Base-by-base conservation (phyloP, 2,888 invertebrate genomes). In the Pandemis heparana region DNA sequence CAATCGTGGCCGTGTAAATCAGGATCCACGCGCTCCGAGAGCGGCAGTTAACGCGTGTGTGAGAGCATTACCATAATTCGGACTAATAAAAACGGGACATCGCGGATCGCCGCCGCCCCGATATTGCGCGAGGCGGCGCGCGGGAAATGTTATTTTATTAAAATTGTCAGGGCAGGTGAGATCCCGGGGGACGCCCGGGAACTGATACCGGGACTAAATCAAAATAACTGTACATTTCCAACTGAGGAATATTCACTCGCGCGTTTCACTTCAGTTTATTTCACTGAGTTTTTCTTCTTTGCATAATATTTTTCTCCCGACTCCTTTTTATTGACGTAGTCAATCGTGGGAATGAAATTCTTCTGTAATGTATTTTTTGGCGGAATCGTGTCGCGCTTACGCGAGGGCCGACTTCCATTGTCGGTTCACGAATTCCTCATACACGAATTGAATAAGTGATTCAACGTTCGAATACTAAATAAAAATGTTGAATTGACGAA, bases 141-240 rank as follows among this genome's bases (percentile, higher is more conserved):
- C 71, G 72, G 78, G 79, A 85, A 86, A 87, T 86, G 85, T 87
- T 86, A 87, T 89, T 88, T 87, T 89, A 89, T 89, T 89, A 90
- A 89, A 89, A 88, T 84, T 83, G 86, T 86, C 85, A 80, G 79
- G 83, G 76, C 85, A 88, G 88, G 88, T 88, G 88, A 84, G 81
- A 79, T 80, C 80, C 78, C 80, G 80, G 81, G 79, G 76, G 65
- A 71, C 74, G 53, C 48, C 75, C 59, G 76, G 75, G 82, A 81
- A 80, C 82, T 83, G 87, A 86, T 84, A 82, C 83, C 71, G 77
- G 64, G 82, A 75, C 83, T 66, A 79, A 83, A 88, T 89, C 87
- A 89, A 88, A 90, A 90, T 89, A 88, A 85, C 87, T 82, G 87
- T 87, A 87, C 86, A 85, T 84, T 88, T 85, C 83, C 80, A 79